Evolutionary conservation across 2,797 vertebrate genomes (phyloP), one percentile per base, ranked within the genome.

Genomic region (Urosaurus nigricauda): DNA sequence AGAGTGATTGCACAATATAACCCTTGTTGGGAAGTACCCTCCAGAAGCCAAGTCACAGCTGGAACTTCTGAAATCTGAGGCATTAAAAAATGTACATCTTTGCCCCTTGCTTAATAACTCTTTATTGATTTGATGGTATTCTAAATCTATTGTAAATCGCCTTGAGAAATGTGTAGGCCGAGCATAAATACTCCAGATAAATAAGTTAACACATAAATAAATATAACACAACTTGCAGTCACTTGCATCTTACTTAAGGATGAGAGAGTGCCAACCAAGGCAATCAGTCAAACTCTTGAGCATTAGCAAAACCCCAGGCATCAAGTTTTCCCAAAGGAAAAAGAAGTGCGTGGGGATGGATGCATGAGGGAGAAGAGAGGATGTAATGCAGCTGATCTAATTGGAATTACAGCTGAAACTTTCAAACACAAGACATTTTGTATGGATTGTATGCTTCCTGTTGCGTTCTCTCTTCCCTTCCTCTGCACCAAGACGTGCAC

Each of bases 371-470:
- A 26, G 32, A 43, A 60, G 63, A 53, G n/a, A 19, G 24, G 29
- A 51, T 86, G 58, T 47, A 77, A 37, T 86, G 60, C 47, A 60
- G 83, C 40, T 78, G 88, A 86, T 82, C 71, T 89, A 83, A 89
- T 65, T 70, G 60, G 79, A 29, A 82, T 86, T 89, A 70, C 47
- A 82, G 79, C 71, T 35, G 88, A 86, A 89, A 43, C 70, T 56
- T 86, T 77, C 60, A 77, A 82, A 77, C 26, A 32, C 60, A 77
- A 63, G 40, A 37, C 65, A 26, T 86, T 73, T 58, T 77, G 65
- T 79, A n/a, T 82, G 80, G 29, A 32, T 68, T 77, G 51, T 26
- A 43, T 60, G 60, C 29, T 89, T 86, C 70, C 88, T 89, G n/a
- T 82, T 40, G 83, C 43, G 77, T 53, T 68, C 51, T 16, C 71